Conservation (phyloP, 2,888 invertebrate species). For the Limnephilus rhombicus region DNA sequence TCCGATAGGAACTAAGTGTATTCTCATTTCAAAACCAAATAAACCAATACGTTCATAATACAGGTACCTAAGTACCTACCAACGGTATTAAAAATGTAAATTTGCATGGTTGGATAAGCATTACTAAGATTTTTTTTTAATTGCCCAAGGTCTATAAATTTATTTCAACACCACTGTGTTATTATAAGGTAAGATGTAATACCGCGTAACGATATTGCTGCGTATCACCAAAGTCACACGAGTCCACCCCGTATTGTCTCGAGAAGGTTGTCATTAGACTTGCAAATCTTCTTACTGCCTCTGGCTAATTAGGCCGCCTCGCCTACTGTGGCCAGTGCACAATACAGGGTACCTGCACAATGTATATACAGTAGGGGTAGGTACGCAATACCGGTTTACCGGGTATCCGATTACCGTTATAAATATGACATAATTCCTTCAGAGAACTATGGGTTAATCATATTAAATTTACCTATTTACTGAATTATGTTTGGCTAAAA, state of each 20-base stretch:
- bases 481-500: too few species aligned
- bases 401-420: background rate
- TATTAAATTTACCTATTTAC: too few species aligned
- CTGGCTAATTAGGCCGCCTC: slow-evolving; percentile 59
- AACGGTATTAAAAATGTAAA: too few species aligned
- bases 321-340: slow-evolving; percentile 16
- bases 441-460: too few species aligned
- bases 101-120: too few species aligned
- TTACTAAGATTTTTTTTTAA: too few species aligned
- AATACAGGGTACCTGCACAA: background rate
- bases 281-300: slow-evolving; percentile 39
- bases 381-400: background rate
- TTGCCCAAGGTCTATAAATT: too few species aligned
- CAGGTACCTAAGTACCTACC: too few species aligned
- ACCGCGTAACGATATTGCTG: background rate
- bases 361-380: background rate
- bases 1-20: too few species aligned
- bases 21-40: too few species aligned
- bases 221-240: slow-evolving; percentile 16
- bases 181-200: background rate
- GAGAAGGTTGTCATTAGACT: slow-evolving; percentile 47
- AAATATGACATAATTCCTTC: background rate
- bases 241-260: slow-evolving; percentile 30
- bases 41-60: too few species aligned
- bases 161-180: too few species aligned